Base-by-base conservation (phyloP, 1,140 invertebrate species). In the Lerema accius region DNA sequence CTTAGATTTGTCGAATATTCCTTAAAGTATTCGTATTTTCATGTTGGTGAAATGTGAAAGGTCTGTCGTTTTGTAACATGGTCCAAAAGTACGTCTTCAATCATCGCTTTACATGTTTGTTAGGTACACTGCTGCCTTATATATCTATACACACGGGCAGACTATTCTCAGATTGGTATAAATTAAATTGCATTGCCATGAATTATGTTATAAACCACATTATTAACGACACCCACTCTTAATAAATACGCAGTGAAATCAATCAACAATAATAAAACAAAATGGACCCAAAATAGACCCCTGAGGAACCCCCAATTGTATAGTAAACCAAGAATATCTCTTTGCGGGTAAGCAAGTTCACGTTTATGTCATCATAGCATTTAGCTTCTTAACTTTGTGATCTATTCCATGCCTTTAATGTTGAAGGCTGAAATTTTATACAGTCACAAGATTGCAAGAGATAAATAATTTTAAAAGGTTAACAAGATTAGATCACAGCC, bases 1-100 rank as follows among this genome's bases (percentile, higher is more conserved):
- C 14, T 19, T 28, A 55, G 13, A 28, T 43, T 55, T 40, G 23
- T 55, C 3, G n/a, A 55, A 43, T 13, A 28, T 35, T 53, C 13
- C 51, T 23, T 42, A 40, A 55, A 55, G 5, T 55, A 13, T 28
- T 39, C 16, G 51, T 55, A 53, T 40, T 42, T 42, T 55, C 40
- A 26, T 28, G 39, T 55, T 55, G 40, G 50, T 19, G 10, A 15
- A 19, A 42, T 55, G 14, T 53, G 11, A 15, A 28, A 43, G 23
- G 19, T 43, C 13, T 49, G 28, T 32, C 23, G 26, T 49, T 49
- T 49, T 48, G 14, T 43, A 32, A 43, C 16, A 56, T 56, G 51
- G 51, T 56, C 51, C 51, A 56, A 56, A 28, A 15, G 26, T 43
- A 56, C 5, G 51, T 56, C 39, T 56, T 56, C 51, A 56, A 28